A percentile compares a stretch with the other conserved stretches of the same genome.
Evolutionary conservation across 2,888 invertebrate species (phyloP).

Genomic region (Calliopum simillimum): DNA sequence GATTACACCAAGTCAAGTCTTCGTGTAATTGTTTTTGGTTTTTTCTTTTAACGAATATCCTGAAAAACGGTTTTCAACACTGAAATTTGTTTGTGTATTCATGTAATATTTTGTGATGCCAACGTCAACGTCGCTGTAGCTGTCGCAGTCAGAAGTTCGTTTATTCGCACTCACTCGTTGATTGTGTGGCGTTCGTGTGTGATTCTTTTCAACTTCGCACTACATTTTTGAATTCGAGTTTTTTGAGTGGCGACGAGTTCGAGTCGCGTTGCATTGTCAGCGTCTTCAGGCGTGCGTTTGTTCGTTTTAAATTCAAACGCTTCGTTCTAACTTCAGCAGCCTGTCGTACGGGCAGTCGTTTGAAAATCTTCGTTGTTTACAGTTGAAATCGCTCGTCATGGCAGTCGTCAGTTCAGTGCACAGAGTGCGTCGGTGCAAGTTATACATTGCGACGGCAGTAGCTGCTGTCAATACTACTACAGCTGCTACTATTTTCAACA

Average conservation of each 20-base stretch:
- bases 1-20: neutral
- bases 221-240: no score
- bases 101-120: no score
- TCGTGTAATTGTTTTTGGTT: neutral
- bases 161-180: slow-evolving; percentile 18
- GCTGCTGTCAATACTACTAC: slow-evolving; percentile 22
- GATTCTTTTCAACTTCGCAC: neutral
- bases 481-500: slow-evolving; percentile 31
- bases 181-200: slow-evolving; percentile 21
- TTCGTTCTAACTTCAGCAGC: slow-evolving; percentile 42
- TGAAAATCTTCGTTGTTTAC: slow-evolving; percentile 47
- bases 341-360: slow-evolving; percentile 45
- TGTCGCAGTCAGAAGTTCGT: slow-evolving; percentile 6
- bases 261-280: neutral
- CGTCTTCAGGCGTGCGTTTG: neutral
- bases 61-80: no score
- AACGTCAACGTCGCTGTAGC: neutral
- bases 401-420: slow-evolving; percentile 59
- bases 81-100: no score
- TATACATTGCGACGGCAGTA: slow-evolving; percentile 48
- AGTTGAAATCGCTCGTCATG: slow-evolving; percentile 53
- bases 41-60: no score
- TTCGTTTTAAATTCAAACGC: slow-evolving; percentile 9
- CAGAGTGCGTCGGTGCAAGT: slow-evolving; percentile 63
- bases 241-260: neutral